Conservation (phyloP, 2,113 vertebrate species). For the Cepphus grylle region DNA sequence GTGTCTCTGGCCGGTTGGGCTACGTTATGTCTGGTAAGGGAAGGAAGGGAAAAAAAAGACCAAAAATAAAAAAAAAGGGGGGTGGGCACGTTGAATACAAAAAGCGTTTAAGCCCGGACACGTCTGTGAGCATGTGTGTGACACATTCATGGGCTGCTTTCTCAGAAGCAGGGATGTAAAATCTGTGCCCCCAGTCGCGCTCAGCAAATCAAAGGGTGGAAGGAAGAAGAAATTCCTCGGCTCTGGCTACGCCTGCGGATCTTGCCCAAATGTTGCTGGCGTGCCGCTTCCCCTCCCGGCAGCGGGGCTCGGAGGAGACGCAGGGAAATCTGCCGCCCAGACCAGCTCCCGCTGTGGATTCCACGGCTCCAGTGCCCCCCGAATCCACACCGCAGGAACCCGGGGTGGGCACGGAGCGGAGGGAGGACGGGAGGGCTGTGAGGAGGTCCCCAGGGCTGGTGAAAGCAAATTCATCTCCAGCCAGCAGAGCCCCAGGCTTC, state of each 20-base stretch:
- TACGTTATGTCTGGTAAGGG: neutral
- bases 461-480: fast-evolving
- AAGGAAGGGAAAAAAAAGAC: neutral
- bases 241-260: neutral
- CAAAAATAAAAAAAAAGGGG: neutral
- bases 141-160: conserved; percentile 1
- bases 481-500: neutral
- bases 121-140: neutral
- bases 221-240: neutral
- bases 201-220: conserved; percentile 38
- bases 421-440: neutral
- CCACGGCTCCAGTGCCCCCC: fast-evolving
- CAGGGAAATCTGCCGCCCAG: neutral
- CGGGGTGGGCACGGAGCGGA: fast-evolving
- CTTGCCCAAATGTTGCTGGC: neutral
- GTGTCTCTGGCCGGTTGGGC: neutral
- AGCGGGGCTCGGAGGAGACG: neutral
- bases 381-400: fast-evolving
- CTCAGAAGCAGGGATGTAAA: neutral
- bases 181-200: neutral
- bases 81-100: neutral
- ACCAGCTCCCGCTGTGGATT: neutral
- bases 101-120: neutral
- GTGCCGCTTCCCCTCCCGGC: neutral
- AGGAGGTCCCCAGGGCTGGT: neutral